A percentile compares a stretch with the other conserved stretches of the same genome.
Conservation (phyloP, 2,888 invertebrate genomes). For the Rhogogaster chlorosoma region DNA sequence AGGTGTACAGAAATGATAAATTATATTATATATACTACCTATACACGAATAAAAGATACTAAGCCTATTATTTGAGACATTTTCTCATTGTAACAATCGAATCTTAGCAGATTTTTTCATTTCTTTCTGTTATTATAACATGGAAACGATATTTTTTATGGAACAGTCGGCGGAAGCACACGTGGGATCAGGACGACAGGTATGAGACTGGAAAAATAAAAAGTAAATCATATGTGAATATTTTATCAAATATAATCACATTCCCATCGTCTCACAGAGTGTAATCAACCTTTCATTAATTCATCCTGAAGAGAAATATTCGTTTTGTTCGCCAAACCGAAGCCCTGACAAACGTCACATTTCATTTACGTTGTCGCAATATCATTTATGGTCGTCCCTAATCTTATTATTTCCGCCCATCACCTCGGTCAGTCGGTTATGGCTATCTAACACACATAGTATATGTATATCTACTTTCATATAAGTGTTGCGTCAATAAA, state of each 20-base stretch:
- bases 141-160: conserved; percentile 62
- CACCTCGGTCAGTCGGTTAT: not conserved
- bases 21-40: not conserved
- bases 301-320: not conserved
- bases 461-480: not conserved
- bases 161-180: conserved; percentile 80
- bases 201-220: conserved; percentile 66
- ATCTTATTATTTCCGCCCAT: not conserved
- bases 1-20: not conserved
- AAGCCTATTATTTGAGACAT: not conserved
- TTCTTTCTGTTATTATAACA: conserved; percentile 43
- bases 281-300: not conserved
- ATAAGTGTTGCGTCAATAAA: not conserved
- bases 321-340: not conserved
- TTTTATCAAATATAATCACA: conserved; percentile 25
- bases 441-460: not conserved
- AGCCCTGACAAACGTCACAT: not conserved
- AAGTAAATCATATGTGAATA: conserved; percentile 29
- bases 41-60: not conserved
- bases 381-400: not conserved
- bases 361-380: not conserved
- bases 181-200: conserved; percentile 81
- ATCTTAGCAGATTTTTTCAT: conserved; percentile 3
- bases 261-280: not conserved
- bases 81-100: conserved; percentile 18